Percentiles rank a stretch among this genome's conserved stretches.
phyloP scores from a whole-genome alignment of 2,888 invertebrate genomes.

The Orthosia gracilis region DNA sequence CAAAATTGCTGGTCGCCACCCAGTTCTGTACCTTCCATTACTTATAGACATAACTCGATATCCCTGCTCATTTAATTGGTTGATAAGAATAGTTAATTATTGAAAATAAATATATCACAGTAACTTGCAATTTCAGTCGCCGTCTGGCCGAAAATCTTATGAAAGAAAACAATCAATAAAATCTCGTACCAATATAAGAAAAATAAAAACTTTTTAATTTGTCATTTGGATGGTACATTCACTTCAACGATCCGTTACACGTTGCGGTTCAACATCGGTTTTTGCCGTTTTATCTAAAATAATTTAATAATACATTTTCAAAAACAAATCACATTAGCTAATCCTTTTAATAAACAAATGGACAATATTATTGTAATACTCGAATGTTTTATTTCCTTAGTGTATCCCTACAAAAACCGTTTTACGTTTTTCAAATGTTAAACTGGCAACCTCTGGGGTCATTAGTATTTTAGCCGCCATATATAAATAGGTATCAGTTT shows the following conservation, averaged over 20 bases:
- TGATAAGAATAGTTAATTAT: constrained; percentile 91
- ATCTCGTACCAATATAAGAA: constrained; percentile 91
- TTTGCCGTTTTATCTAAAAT: constrained; percentile 37
- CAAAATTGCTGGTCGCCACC: constrained; percentile 96
- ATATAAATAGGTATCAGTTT: constrained; percentile 26
- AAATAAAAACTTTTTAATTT: constrained; percentile 91
- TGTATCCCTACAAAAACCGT: neutral
- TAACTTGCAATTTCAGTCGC: constrained; percentile 91
- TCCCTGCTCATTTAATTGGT: constrained; percentile 91
- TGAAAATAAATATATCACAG: constrained; percentile 92
- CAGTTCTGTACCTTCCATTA: constrained; percentile 92
- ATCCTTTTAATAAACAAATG: neutral
- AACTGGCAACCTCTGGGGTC: constrained; percentile 22
- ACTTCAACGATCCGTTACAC: constrained; percentile 89
- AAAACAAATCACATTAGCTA: neutral
- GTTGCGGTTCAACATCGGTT: constrained; percentile 73
- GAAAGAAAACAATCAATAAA: constrained; percentile 92
- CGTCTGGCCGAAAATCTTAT: constrained; percentile 91
- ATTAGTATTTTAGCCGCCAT: constrained; percentile 34
- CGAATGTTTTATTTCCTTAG: neutral
- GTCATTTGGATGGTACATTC: constrained; percentile 91
- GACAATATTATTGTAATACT: neutral
- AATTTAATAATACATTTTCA: neutral
- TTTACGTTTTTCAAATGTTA: neutral
- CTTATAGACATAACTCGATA: constrained; percentile 92